Evolutionary conservation across 92 coral and sea anemone genomes (phyloP).

Genomic region (Bergia puertoricense): DNA sequence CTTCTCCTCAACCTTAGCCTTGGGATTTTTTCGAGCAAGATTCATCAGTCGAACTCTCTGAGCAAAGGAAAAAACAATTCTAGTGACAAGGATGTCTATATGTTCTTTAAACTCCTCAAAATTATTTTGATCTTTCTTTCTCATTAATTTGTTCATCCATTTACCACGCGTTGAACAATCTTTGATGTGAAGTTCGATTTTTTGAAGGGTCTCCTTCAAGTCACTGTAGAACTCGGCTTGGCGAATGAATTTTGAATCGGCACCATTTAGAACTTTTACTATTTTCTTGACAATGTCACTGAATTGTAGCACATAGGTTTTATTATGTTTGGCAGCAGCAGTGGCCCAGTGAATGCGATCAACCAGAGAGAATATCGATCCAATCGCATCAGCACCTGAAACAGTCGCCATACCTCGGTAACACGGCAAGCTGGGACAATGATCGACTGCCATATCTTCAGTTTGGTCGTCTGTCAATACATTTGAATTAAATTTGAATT

Average conservation of each 20-base stretch:
- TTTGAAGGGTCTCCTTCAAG: constrained; percentile 79
- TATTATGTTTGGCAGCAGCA: constrained; percentile 88
- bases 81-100: constrained; percentile 80
- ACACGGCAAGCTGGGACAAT: neutral
- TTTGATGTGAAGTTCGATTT: constrained; percentile 74
- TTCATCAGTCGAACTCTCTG: constrained; percentile 78
- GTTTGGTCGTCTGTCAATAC: neutral
- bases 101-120: constrained; percentile 82
- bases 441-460: neutral
- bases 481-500: too few species aligned
- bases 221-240: constrained; percentile 95
- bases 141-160: constrained; percentile 80
- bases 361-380: constrained; percentile 72
- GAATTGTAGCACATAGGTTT: constrained; percentile 82
- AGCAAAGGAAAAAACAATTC: constrained; percentile 94
- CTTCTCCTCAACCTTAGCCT: constrained; percentile 20
- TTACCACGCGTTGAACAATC: constrained; percentile 77
- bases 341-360: constrained; percentile 90
- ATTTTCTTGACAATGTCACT: constrained; percentile 77
- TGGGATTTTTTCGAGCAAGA: constrained; percentile 55
- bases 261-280: constrained; percentile 89
- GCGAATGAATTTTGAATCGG: constrained; percentile 81
- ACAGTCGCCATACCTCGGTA: constrained; percentile 17
- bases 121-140: constrained; percentile 82
- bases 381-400: constrained; percentile 63